These are phyloP conservation scores for Empis livida DNA, from an alignment of 2,888 invertebrate genomes.

Conservation along the genomic window DNA sequence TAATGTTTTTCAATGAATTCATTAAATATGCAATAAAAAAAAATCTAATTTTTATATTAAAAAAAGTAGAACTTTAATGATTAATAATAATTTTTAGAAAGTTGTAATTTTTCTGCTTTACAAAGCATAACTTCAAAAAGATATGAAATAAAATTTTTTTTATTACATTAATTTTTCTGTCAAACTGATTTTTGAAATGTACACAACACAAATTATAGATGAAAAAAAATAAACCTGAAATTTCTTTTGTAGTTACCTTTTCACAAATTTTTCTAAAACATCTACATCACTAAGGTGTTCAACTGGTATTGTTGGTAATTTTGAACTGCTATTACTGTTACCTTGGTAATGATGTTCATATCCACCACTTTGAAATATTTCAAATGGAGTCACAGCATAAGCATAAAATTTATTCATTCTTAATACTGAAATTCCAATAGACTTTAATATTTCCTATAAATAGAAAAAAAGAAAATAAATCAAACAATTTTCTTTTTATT, in stretches of 20 bases:
- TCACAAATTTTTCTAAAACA: conserved; percentile 72
- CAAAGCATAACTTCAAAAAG: too few relatives aligned
- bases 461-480: too few relatives aligned
- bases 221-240: neutral
- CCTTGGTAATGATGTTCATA: neutral
- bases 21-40: neutral
- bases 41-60: neutral
- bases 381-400: conserved; percentile 33
- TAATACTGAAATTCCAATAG: conserved; percentile 31
- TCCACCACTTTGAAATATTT: conserved; percentile 20
- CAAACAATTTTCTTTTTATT: too few relatives aligned
- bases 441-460: conserved; percentile 23
- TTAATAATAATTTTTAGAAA: too few relatives aligned
- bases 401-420: conserved; percentile 33
- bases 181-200: too few relatives aligned
- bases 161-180: too few relatives aligned
- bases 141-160: too few relatives aligned
- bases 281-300: conserved; percentile 43
- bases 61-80: neutral
- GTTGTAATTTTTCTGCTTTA: too few relatives aligned
- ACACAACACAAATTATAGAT: too few relatives aligned
- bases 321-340: neutral
- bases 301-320: conserved; percentile 33
- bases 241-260: conserved; percentile 40
- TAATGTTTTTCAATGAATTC: too few relatives aligned